A percentile compares a stretch with the other conserved stretches of the same genome.
These are phyloP conservation scores for Salvelinus alpinus DNA, from an alignment of 2,113 vertebrate species.

Conservation along the genomic window DNA sequence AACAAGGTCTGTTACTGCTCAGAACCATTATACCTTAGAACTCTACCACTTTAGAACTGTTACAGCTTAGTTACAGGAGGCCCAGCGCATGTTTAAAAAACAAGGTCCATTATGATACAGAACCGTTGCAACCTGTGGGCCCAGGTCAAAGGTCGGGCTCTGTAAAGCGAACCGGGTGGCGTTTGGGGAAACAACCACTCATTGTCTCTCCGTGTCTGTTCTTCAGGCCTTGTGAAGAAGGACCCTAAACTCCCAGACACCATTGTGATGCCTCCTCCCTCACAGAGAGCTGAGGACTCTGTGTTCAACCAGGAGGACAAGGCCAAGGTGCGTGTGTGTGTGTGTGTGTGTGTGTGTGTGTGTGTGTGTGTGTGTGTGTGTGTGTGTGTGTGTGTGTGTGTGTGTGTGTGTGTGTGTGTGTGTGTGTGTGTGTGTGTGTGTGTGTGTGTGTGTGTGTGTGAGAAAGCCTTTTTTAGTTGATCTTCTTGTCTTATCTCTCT, in stretches of 20 bases:
- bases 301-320: constrained; percentile 91
- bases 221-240: constrained; percentile 85
- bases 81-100: not conserved
- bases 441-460: too few species aligned
- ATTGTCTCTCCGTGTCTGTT: not conserved
- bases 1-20: constrained; percentile 78
- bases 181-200: too few species aligned
- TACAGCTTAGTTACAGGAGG: too few species aligned
- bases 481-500: not conserved
- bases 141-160: too few species aligned
- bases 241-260: constrained; percentile 82
- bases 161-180: too few species aligned
- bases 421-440: not conserved
- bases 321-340: constrained; percentile 73
- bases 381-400: not conserved
- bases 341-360: not conserved
- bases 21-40: not conserved
- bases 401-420: constrained; percentile 54
- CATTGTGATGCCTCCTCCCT: constrained; percentile 81
- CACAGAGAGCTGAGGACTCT: constrained; percentile 79
- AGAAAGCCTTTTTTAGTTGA: not conserved
- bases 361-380: not conserved
- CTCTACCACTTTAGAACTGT: not conserved
- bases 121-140: not conserved
- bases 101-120: too few species aligned